phyloP scores from a whole-genome alignment of 2,888 invertebrate genomes.

The Galerucella nymphaeae region DNA sequence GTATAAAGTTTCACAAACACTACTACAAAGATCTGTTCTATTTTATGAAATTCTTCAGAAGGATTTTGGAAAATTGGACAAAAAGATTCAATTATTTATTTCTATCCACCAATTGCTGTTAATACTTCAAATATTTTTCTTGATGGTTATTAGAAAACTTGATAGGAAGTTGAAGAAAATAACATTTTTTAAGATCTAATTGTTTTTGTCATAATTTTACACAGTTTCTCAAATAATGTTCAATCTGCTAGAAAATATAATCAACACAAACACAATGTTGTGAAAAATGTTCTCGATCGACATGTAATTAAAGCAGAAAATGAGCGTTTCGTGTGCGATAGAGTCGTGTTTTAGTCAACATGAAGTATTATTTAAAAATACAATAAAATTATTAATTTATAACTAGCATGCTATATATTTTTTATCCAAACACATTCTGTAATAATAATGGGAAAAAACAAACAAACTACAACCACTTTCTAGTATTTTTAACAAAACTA shows the following conservation, averaged over 20 bases:
- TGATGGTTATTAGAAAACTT: too few relatives aligned
- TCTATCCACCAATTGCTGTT: background rate
- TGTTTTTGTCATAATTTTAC: background rate
- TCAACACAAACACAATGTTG: background rate
- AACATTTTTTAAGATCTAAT: too few relatives aligned
- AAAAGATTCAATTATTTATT: background rate
- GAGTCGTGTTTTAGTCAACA: slow-evolving; percentile 1
- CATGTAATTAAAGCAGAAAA: slow-evolving; percentile 2
- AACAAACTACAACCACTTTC: background rate
- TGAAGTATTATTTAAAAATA: slow-evolving; percentile 5
- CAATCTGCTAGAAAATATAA: background rate
- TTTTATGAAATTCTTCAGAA: background rate
- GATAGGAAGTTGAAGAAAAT: too few relatives aligned
- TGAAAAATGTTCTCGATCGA: background rate
- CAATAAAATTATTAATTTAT: slow-evolving; percentile 6
- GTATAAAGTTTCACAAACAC: slow-evolving; percentile 1
- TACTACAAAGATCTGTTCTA: background rate
- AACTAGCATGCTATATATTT: background rate
- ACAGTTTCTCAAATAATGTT: background rate
- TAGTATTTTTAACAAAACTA: background rate
- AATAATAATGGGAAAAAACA: background rate
- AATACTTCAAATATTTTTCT: too few relatives aligned
- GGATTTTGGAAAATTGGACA: background rate
- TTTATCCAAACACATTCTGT: background rate
- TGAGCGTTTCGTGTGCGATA: slow-evolving; percentile 1